Conservation (phyloP, 2,888 invertebrate genomes). For the Tridacna gigas region DNA sequence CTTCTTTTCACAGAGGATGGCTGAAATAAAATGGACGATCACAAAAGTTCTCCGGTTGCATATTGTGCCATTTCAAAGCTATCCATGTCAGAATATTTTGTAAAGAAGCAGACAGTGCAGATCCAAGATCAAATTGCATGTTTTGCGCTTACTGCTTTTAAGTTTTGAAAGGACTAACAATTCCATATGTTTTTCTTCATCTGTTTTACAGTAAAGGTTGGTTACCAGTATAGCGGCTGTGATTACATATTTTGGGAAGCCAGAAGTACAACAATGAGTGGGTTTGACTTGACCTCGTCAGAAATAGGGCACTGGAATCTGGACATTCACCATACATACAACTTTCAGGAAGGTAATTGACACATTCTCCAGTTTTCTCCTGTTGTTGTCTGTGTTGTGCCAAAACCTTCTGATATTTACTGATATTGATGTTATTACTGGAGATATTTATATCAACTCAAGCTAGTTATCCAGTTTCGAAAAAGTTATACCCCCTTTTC, state of each 20-base stretch:
- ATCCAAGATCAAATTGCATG: too few species aligned
- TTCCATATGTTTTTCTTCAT: background rate
- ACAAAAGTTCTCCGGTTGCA: too few species aligned
- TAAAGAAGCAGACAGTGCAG: too few species aligned
- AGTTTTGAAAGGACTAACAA: background rate
- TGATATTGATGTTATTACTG: background rate
- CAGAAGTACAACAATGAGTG: constrained; percentile 96
- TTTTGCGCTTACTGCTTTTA: background rate
- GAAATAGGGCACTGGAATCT: constrained; percentile 99
- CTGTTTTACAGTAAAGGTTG: constrained; percentile 88
- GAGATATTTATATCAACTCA: too few species aligned
- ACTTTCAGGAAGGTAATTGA: constrained; percentile 95
- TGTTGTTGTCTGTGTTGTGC: background rate
- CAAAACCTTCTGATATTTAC: background rate
- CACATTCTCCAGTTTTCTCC: background rate
- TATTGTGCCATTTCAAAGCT: too few species aligned
- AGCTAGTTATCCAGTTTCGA: too few species aligned
- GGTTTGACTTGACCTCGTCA: constrained; percentile 98
- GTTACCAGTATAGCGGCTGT: constrained; percentile 97
- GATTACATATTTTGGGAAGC: constrained; percentile 96
- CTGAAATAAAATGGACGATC: too few species aligned
- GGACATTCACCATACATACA: constrained; percentile 99
- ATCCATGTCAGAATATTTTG: too few species aligned
- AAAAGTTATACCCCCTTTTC: too few species aligned
- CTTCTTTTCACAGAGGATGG: too few species aligned